phyloP scores from a whole-genome alignment of 1,140 invertebrate genomes.

The Pteromalus puparum region DNA sequence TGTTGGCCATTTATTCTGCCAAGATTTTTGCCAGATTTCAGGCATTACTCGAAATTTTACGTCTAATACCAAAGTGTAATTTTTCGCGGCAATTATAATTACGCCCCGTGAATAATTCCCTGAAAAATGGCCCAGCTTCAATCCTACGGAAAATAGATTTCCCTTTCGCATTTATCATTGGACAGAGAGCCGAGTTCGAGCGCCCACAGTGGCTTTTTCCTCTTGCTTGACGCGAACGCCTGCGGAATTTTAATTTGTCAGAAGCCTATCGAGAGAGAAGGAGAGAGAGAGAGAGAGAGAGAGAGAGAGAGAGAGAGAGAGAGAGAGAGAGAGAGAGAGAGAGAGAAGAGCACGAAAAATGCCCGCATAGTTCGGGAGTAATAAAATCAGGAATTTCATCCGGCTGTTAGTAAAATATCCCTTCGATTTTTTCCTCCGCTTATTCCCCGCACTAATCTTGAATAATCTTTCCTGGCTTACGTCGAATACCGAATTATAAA shows the following conservation, averaged over 20 bases:
- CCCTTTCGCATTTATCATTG: conserved; percentile 22
- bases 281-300: too few species aligned
- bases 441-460: neutral
- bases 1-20: neutral
- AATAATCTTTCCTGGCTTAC: neutral
- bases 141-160: conserved; percentile 22
- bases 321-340: neutral
- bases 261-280: conserved; percentile 28
- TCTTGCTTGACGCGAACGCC: conserved; percentile 38
- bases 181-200: conserved; percentile 17
- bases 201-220: conserved; percentile 28
- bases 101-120: neutral
- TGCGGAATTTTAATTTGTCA: conserved; percentile 51
- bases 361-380: conserved; percentile 43
- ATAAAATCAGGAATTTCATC: conserved; percentile 49
- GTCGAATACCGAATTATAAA: neutral
- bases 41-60: too few species aligned
- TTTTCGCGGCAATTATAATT: neutral
- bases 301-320: neutral
- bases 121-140: neutral
- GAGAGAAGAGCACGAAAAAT: conserved; percentile 30
- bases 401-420: conserved; percentile 41
- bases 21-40: neutral
- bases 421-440: conserved; percentile 7
- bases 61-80: neutral